Base-by-base conservation (phyloP, 1,140 invertebrate species). In the Aradophagus sp. region DNA sequence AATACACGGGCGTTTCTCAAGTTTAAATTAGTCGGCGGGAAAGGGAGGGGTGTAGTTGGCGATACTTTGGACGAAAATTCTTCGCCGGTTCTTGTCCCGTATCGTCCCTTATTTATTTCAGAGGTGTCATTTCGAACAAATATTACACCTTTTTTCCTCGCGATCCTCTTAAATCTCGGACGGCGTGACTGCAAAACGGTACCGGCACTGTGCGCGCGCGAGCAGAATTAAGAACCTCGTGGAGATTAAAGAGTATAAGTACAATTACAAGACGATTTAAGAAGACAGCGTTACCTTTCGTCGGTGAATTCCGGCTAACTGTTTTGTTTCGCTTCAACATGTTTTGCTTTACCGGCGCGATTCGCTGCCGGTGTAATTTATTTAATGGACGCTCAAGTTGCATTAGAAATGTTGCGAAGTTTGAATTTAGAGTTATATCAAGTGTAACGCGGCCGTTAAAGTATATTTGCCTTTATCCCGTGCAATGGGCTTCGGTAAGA, bases 181-280 rank as follows among this genome's bases (percentile, higher is more conserved):
- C 17, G 27, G 17, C 20, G 13, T 31, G 36, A 32, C 45, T 61
- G n/a, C n/a, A n/a, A 62, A 62, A 44, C 47, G 20, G 31, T 32
- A 8, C 31, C 26, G 35, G 32, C 44, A 10, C 23, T 61, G 16
- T 50, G 19, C 14, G 35, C 38, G 13, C 31, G 35, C 29, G 1
- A 5, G 4, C n/a, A 20, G 32, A 63, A 42, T 52, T 45, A 52
- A 63, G 48, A 34, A 50, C 26, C 41, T 55, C 26, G 41, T 32
- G 8, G 29, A 47, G 48, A 63, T 63, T 53, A 63, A 47, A 29
- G n/a, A 39, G 41, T 41, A 52, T 47, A 55, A 65, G 61, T 47
- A 48, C 50, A 63, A 47, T 63, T 63, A 63, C 41, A 15, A 36
- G 15, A 41, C 47, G 32, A 52, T 63, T 52, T 52, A 63, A 63